Evolutionary conservation across 2,113 vertebrate genomes (phyloP).

Genomic region (Heterotis niloticus): DNA sequence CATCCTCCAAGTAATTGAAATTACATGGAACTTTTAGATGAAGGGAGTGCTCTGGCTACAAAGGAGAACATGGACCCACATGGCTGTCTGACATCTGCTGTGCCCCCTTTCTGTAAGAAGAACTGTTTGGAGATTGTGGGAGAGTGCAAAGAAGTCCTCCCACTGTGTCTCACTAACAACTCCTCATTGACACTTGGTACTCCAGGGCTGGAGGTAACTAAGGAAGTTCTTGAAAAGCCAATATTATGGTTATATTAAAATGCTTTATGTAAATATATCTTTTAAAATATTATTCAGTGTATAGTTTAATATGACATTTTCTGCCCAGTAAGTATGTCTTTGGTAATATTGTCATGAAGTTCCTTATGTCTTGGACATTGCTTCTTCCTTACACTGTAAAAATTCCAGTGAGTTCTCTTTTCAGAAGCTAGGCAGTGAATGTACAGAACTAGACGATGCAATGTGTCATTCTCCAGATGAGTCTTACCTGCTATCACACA

Average conservation of each 20-base stretch:
- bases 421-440: neutral
- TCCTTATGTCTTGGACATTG: neutral
- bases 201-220: slow-evolving; percentile 42
- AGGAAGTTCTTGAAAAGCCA: neutral
- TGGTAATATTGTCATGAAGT: neutral
- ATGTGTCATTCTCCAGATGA: neutral
- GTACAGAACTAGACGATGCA: neutral
- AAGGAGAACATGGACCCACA: slow-evolving; percentile 53
- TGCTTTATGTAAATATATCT: neutral
- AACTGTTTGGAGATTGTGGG: slow-evolving; percentile 44
- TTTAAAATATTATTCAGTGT: neutral
- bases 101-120: slow-evolving; percentile 52
- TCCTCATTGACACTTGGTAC: neutral
- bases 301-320: neutral
- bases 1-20: neutral
- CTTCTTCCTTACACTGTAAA: neutral
- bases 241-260: neutral
- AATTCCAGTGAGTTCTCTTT: neutral
- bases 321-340: neutral
- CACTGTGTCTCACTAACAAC: slow-evolving; percentile 22
- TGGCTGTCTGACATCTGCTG: slow-evolving; percentile 20
- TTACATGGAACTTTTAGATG: slow-evolving; percentile 41
- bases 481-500: neutral
- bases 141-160: slow-evolving; percentile 50
- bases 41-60: slow-evolving; percentile 25